These are phyloP conservation scores for Mus caroli DNA, from an alignment of 2,797 vertebrate species.

Conservation along the genomic window DNA sequence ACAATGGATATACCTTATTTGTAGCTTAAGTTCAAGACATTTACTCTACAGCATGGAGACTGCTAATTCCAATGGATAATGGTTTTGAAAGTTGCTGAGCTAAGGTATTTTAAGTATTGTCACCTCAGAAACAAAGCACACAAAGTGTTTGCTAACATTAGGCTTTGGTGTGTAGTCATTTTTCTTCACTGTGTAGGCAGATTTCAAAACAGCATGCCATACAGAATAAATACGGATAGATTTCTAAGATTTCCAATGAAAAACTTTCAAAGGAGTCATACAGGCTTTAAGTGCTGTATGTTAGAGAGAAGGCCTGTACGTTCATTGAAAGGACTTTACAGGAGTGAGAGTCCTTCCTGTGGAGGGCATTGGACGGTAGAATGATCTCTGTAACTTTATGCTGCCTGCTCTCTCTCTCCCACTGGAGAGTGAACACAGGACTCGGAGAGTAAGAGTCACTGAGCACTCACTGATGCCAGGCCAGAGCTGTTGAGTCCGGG, in stretches of 20 bases:
- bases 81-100: not conserved
- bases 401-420: slow-evolving; percentile 21
- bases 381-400: not conserved
- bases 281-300: not conserved
- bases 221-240: not conserved
- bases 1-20: not conserved
- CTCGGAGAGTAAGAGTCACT: slow-evolving; percentile 11
- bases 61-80: not conserved
- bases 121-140: not conserved
- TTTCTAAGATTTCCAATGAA: not conserved
- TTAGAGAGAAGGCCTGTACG: not conserved
- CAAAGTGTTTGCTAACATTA: not conserved
- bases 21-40: not conserved
- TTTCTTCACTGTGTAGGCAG: not conserved
- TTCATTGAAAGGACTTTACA: not conserved
- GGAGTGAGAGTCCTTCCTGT: not conserved
- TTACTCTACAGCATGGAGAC: too few species aligned
- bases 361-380: not conserved
- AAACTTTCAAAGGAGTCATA: not conserved
- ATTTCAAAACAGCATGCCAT: not conserved
- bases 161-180: not conserved
- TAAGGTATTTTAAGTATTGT: not conserved
- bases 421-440: slow-evolving; percentile 13
- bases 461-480: slow-evolving; percentile 40
- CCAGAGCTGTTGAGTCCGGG: slow-evolving; percentile 2